Evolutionary conservation across 1,140 invertebrate genomes (phyloP).

Genomic region (Anastrepha ludens): DNA sequence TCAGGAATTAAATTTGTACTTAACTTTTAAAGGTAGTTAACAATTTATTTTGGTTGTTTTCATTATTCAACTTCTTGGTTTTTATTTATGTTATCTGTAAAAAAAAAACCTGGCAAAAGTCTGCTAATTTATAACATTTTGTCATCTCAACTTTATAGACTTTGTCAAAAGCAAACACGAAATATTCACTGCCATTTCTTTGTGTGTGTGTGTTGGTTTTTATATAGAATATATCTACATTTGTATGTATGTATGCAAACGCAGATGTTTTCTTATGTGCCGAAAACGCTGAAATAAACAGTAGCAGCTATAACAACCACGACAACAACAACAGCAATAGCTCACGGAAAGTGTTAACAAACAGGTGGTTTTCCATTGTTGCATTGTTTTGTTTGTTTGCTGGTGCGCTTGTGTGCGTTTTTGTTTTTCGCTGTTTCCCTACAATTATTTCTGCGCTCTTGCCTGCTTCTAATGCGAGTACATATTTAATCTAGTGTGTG

Average conservation of each 20-base stretch:
- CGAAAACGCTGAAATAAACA: not conserved
- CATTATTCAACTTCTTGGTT: too few species aligned
- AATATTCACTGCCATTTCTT: too few species aligned
- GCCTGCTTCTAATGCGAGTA: not conserved
- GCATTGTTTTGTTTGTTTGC: not conserved
- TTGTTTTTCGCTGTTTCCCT: not conserved
- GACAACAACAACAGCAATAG: not conserved
- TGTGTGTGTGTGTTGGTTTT: too few species aligned
- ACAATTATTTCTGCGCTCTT: not conserved
- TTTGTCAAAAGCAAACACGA: too few species aligned
- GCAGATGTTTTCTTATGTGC: not conserved
- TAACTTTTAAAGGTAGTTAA: not conserved
- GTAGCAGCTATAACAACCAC: not conserved
- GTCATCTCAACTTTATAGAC: too few species aligned
- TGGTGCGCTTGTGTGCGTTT: not conserved
- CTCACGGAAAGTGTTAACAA: conserved; percentile 1
- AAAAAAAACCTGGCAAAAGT: too few species aligned
- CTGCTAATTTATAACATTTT: too few species aligned
- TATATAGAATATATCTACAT: not conserved
- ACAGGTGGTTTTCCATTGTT: conserved; percentile 19
- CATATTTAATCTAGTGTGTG: not conserved
- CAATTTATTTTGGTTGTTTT: not conserved
- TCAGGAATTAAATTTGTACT: not conserved
- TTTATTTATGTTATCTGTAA: too few species aligned
- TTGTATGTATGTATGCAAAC: not conserved